These are phyloP conservation scores for Chironomus striatipennis DNA, from an alignment of 1,140 invertebrate genomes.

Conservation along the genomic window DNA sequence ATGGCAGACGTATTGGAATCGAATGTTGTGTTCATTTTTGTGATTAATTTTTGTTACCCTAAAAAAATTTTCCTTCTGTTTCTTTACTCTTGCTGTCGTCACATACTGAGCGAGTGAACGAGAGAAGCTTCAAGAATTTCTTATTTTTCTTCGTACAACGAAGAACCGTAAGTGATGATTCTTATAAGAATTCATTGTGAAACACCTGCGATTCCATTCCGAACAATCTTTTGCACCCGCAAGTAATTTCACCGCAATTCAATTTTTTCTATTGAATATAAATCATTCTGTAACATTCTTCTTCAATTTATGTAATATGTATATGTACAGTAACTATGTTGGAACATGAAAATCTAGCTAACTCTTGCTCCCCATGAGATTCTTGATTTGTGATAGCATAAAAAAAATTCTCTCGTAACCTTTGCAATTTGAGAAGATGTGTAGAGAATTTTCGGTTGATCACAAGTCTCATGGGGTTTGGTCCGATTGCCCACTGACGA, in stretches of 20 bases:
- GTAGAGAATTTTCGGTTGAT: too few species aligned
- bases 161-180: neutral
- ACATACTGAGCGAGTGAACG: too few species aligned
- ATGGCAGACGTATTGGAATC: neutral
- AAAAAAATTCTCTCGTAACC: neutral
- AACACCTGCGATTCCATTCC: neutral
- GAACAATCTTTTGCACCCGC: neutral
- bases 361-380: neutral
- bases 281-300: neutral
- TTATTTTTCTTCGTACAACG: too few species aligned
- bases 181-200: neutral
- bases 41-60: neutral
- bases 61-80: neutral
- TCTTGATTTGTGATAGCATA: neutral
- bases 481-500: too few species aligned
- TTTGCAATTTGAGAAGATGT: neutral
- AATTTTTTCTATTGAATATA: conserved; percentile 15
- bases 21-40: neutral
- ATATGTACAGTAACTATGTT: neutral
- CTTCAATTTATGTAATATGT: neutral
- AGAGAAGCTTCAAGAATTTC: too few species aligned
- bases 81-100: too few species aligned
- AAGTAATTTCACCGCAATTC: conserved; percentile 13
- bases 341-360: too few species aligned
- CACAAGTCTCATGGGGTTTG: too few species aligned